phyloP scores from a whole-genome alignment of 2,888 invertebrate genomes.

The Tenthredo notha region DNA sequence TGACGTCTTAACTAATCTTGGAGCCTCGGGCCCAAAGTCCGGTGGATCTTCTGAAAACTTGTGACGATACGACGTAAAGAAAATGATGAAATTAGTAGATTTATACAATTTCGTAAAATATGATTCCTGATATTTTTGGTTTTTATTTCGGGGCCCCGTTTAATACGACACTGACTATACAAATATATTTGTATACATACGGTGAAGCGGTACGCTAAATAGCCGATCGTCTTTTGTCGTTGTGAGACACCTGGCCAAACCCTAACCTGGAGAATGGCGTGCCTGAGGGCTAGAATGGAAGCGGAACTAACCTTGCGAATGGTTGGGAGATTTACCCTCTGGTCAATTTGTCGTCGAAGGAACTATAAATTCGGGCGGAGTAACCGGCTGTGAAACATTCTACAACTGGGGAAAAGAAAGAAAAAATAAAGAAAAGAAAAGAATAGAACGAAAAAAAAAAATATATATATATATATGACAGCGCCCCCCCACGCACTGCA shows the following conservation, averaged over 20 bases:
- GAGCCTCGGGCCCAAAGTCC: not conserved
- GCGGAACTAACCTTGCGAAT: constrained; percentile 51
- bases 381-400: constrained; percentile 43
- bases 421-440: not conserved
- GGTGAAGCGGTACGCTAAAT: constrained; percentile 32
- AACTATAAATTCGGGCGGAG: constrained; percentile 38
- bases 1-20: not conserved
- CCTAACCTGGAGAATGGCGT: constrained; percentile 31
- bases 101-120: not conserved
- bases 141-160: not conserved
- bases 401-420: not conserved
- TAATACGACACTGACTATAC: constrained; percentile 19
- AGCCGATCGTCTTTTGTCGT: constrained; percentile 50
- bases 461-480: constrained; percentile 4
- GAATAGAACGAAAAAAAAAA: not conserved
- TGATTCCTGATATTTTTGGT: not conserved
- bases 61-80: not conserved
- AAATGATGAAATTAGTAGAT: not conserved
- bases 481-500: not conserved
- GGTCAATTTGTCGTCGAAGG: constrained; percentile 46
- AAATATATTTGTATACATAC: constrained; percentile 21
- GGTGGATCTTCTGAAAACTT: not conserved
- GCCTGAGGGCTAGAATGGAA: constrained; percentile 38
- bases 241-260: constrained; percentile 46
- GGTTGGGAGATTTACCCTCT: constrained; percentile 37